Evolutionary conservation across 2,888 invertebrate genomes (phyloP), one percentile per base, ranked within the genome.

Genomic region (Sesamia inferens): DNA sequence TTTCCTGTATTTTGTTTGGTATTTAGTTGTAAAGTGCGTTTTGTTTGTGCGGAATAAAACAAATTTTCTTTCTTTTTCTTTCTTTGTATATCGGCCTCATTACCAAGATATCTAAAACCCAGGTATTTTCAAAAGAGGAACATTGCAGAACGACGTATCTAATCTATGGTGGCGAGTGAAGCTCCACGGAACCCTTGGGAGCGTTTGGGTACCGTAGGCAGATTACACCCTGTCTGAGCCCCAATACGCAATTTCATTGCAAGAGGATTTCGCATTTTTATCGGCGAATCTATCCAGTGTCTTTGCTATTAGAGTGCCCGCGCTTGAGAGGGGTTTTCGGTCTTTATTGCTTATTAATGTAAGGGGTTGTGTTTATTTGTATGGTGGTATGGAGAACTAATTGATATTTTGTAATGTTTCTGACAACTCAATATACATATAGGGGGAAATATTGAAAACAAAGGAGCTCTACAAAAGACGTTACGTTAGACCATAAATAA

Each of bases 201-300:
- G 90, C 94, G 93, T 93, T 94, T 92, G 94, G 94, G 94, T 91
- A 91, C 93, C 92, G 93, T 92, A 94, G 94, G 94, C 94, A 95
- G 94, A 95, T 95, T 95, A 94, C 95, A 94, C 94, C 92, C 94
- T 90, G 94, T 95, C 96, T 95, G 95, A 95, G 95, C 94, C 91
- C 93, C 94, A 91, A 93, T 94, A 95, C 95, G 95, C 95, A 95
- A 95, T 95, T 93, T 94, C 93, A 93, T 93, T 93, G 93, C 92
- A 90, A 92, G 92, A 93, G 94, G 94, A 94, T 94, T 93, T 89
- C 91, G 92, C 92, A 93, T 95, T 95, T 95, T 95, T 95, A 95
- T 95, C 94, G 94, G 84, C 82, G 87, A 87, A 90, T 89, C 88
- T 88, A 89, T 90, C 88, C 90, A 78, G 89, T 90, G 90, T 90